phyloP scores from a whole-genome alignment of 2,797 vertebrate species.

The Salmo trutta region DNA sequence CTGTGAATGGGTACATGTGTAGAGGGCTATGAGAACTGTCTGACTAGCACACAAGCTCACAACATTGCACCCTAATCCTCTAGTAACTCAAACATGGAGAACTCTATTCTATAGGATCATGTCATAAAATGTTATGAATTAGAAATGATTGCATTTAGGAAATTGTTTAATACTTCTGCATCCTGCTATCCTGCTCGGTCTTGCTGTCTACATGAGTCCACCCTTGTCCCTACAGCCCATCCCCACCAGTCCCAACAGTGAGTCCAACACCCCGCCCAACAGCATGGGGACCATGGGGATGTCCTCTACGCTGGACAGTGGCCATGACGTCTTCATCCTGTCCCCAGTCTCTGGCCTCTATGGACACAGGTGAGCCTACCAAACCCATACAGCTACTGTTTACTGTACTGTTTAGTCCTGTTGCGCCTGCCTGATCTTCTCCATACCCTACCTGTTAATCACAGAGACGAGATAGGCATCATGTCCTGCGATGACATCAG shows the following conservation, averaged over 20 bases:
- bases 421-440: neutral
- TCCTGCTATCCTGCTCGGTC: neutral
- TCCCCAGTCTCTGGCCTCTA: slow-evolving; percentile 78
- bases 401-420: neutral
- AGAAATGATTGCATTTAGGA: neutral
- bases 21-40: neutral
- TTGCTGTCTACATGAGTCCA: neutral
- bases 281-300: slow-evolving; percentile 69
- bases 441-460: neutral
- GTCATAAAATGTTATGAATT: neutral
- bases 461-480: slow-evolving; percentile 85
- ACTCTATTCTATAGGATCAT: neutral
- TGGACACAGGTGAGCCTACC: slow-evolving; percentile 71
- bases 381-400: neutral
- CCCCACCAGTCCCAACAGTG: slow-evolving; percentile 70
- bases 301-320: slow-evolving; percentile 77
- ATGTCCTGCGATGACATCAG: slow-evolving; percentile 91
- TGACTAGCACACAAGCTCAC: too few relatives aligned
- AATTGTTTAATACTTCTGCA: neutral
- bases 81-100: neutral
- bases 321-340: slow-evolving; percentile 83
- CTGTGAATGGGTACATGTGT: too few relatives aligned
- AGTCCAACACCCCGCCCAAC: slow-evolving; percentile 75
- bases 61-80: neutral
- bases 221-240: slow-evolving; percentile 67